phyloP scores from a whole-genome alignment of 2,888 invertebrate species.

The Margaritifera margaritifera region DNA sequence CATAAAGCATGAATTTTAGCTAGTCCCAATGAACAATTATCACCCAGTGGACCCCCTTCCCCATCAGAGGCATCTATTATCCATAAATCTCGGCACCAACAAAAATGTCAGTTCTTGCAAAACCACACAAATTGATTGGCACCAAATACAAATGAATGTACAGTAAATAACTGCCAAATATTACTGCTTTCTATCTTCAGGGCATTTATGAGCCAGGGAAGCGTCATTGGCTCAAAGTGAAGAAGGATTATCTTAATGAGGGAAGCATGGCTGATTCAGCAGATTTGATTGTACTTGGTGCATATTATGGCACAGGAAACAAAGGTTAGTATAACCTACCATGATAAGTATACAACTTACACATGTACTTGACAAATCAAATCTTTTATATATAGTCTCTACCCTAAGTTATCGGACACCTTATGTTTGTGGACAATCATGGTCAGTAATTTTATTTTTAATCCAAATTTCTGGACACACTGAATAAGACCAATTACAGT shows the following conservation, averaged over 20 bases:
- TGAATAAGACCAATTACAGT: no score
- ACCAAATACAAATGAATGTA: no score
- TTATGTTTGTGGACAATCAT: background rate
- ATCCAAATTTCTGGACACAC: no score
- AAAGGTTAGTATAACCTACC: slow-evolving; percentile 58
- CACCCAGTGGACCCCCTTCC: no score
- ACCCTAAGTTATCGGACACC: background rate
- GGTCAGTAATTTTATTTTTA: background rate
- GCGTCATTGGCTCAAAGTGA: slow-evolving; percentile 95
- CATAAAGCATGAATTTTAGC: no score
- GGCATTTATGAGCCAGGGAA: slow-evolving; percentile 94
- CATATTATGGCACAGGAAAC: slow-evolving; percentile 94
- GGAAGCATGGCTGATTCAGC: slow-evolving; percentile 97
- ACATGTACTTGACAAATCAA: background rate
- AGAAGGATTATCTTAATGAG: slow-evolving; percentile 93
- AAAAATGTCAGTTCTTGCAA: no score
- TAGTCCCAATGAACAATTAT: no score
- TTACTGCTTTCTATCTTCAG: slow-evolving; percentile 72
- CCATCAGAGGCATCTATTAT: no score
- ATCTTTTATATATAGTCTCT: background rate
- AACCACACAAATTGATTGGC: no score
- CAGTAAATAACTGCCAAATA: background rate
- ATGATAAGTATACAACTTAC: no score
- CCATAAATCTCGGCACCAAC: no score
- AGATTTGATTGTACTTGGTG: slow-evolving; percentile 93